Base-by-base conservation (phyloP, 92 coral and sea anemone species). In the Parazoanthus atlanticus region DNA sequence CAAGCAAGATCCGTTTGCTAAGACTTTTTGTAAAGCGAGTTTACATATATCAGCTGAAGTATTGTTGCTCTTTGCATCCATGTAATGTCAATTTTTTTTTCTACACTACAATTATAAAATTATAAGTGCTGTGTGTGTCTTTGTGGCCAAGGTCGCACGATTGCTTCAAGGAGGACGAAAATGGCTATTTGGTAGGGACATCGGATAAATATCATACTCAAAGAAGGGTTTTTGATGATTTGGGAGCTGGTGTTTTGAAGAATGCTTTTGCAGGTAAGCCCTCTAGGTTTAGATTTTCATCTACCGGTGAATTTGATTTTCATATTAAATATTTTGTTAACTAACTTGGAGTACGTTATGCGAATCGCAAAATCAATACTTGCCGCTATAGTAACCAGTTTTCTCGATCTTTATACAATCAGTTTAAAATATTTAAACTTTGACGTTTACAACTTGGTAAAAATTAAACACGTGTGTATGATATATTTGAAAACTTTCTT, bases 181-280 rank as follows among this genome's bases (percentile, higher is more conserved):
- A 88, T 1, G 99, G 99, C 2, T 87, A 91, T 67, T 88, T 89
- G 30, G 87, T 85, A 2, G 86, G 92, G 1, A 92, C 88, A 0
- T 61, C 40, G 1, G 83, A 89, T 0, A 97, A 97, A 79, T 97
- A 97, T 88, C 98, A 97, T 11, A 95, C 95, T 15, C 99, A 97
- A 66, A 90, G 98, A 72, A 95, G 76, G 72, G 99, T 97, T 6
- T 97, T 95, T 75, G 96, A 97, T 69, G 98, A 97, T 88, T 91
- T 97, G 33, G 99, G 99, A 40, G 95, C 94, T 69, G 99, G 99
- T 64, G 99, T 97, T 58, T 91, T 97, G 89, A 95, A 95, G 47
- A 97, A 97, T 88, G 99, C 99, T 23, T 90, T 97, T 47, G 95
- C 87, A 94, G 99, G 99, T 97, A 75, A 67, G 85, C 28, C 76